A percentile compares a stretch with the other conserved stretches of the same genome.
Conservation (phyloP, 2,888 invertebrate species). For the Sminthurinus aureus region DNA sequence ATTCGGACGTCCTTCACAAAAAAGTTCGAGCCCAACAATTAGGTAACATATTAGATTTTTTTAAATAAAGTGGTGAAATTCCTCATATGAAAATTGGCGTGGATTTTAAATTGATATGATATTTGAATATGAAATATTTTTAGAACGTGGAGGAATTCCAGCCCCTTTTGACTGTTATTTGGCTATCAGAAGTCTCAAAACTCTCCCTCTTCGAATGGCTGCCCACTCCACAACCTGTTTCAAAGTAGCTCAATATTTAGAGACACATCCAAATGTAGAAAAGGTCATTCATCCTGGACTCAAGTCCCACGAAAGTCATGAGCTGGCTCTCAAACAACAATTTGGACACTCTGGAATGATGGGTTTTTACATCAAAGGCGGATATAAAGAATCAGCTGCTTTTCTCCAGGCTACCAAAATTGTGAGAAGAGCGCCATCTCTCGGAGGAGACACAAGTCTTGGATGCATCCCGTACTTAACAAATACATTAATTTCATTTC, state of each 20-base stretch:
- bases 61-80: too few species aligned
- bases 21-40: too few species aligned
- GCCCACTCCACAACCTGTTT: constrained; percentile 83
- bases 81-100: too few species aligned
- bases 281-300: constrained; percentile 70
- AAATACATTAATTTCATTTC: neutral
- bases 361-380: constrained; percentile 85
- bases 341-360: constrained; percentile 92
- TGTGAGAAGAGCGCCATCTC: constrained; percentile 88
- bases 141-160: constrained; percentile 91
- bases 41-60: too few species aligned
- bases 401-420: constrained; percentile 79
- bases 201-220: constrained; percentile 89
- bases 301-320: constrained; percentile 84
- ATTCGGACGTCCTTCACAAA: too few species aligned
- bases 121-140: constrained; percentile 54
- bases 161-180: constrained; percentile 96
- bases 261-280: constrained; percentile 2
- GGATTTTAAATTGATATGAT: too few species aligned
- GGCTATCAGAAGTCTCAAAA: constrained; percentile 92
- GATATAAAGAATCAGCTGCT: constrained; percentile 71
- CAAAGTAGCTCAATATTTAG: constrained; percentile 71
- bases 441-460: constrained; percentile 94
- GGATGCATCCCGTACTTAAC: constrained; percentile 70
- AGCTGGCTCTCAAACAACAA: constrained; percentile 76